Evolutionary conservation across 2,113 vertebrate species (phyloP).

Genomic region (Mustela nigripes): DNA sequence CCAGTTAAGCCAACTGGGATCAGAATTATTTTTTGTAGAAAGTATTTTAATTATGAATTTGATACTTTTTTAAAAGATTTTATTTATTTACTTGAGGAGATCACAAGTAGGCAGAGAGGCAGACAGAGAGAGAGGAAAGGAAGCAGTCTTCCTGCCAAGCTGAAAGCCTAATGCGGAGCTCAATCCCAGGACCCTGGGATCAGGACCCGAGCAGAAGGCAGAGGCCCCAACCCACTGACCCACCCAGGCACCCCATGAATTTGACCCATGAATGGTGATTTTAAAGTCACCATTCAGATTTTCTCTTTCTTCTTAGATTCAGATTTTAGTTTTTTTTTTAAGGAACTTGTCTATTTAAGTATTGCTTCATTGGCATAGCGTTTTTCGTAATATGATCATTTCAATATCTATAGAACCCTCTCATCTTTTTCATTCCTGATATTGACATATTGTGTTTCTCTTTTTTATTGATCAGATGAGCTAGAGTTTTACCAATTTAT

Average conservation of each 20-base stretch:
- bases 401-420: not conserved
- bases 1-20: not conserved
- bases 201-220: too few relatives aligned
- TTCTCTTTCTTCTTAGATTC: slow-evolving; percentile 3
- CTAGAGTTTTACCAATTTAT: not conserved
- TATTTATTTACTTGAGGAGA: too few relatives aligned
- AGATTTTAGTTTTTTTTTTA: not conserved
- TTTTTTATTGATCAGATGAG: not conserved
- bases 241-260: not conserved
- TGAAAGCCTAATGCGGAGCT: too few relatives aligned
- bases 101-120: too few relatives aligned
- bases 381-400: not conserved
- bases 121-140: too few relatives aligned
- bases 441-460: not conserved
- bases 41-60: not conserved
- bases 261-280: not conserved
- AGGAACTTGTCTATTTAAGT: not conserved
- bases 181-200: too few relatives aligned
- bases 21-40: slow-evolving; percentile 4
- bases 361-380: not conserved
- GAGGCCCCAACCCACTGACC: too few relatives aligned
- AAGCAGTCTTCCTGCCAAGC: too few relatives aligned
- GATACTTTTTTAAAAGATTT: not conserved
- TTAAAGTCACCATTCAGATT: slow-evolving; percentile 8
- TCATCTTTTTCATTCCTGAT: not conserved